phyloP scores from a whole-genome alignment of 2,113 vertebrate species.

The Illadopsis cleaveri region DNA sequence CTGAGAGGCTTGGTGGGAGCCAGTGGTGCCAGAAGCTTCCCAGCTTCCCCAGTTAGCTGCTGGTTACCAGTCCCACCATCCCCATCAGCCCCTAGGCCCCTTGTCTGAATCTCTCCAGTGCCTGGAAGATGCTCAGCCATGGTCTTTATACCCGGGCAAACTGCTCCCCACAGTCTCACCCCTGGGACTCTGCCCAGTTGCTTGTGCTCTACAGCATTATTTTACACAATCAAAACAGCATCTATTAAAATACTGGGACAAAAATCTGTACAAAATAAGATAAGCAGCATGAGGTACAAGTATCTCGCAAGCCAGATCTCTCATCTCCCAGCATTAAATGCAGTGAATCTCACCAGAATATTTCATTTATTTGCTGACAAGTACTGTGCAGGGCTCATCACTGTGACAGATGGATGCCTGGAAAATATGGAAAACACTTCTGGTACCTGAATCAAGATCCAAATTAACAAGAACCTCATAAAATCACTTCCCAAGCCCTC shows the following conservation, averaged over 20 bases:
- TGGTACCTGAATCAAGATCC: slow-evolving; percentile 52
- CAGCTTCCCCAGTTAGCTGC: not conserved
- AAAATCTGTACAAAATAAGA: slow-evolving; percentile 16
- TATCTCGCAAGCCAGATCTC: not conserved
- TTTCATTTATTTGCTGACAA: slow-evolving; percentile 67
- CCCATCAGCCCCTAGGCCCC: not conserved
- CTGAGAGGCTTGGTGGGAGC: not conserved
- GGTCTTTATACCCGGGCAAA: not conserved
- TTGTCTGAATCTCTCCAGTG: not conserved
- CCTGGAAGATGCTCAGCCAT: not conserved
- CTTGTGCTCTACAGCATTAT: not conserved
- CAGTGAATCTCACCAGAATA: slow-evolving; percentile 34
- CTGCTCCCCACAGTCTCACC: not conserved
- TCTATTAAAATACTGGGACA: slow-evolving; percentile 21
- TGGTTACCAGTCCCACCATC: not conserved
- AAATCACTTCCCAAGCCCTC: not conserved
- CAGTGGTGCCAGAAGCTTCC: not conserved
- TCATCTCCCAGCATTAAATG: slow-evolving; percentile 25
- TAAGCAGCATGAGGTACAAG: not conserved
- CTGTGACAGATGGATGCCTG: slow-evolving; percentile 56
- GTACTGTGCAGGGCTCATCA: slow-evolving; percentile 31
- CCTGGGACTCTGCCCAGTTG: not conserved
- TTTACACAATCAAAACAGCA: not conserved
- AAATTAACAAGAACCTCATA: slow-evolving; percentile 49
- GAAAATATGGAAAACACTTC: slow-evolving; percentile 64